phyloP scores from a whole-genome alignment of 1,140 invertebrate species.

The Papilio polyxenes region DNA sequence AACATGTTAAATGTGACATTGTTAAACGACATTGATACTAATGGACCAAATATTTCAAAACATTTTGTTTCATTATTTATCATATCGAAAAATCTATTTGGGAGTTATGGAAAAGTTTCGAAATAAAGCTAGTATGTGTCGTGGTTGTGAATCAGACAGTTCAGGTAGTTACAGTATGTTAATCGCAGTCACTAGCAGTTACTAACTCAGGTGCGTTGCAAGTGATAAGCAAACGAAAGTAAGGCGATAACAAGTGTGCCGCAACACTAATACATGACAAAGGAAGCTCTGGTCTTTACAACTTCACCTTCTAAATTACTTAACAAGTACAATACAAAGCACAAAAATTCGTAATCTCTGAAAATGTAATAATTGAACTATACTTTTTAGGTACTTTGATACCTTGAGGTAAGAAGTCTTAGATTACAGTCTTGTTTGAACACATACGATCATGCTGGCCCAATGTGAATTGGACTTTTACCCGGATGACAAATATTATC shows the following conservation, averaged over 20 bases:
- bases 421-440: no score
- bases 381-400: no score
- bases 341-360: no score
- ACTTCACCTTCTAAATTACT: not conserved
- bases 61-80: not conserved
- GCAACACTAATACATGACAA: not conserved
- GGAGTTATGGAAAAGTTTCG: not conserved
- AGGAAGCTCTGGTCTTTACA: not conserved
- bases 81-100: not conserved
- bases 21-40: not conserved
- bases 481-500: no score
- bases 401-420: no score
- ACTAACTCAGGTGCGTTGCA: not conserved
- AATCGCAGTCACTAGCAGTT: no score
- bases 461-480: no score
- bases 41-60: not conserved
- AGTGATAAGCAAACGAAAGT: constrained; percentile 26
- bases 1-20: not conserved
- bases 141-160: no score
- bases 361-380: no score
- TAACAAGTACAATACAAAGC: not conserved
- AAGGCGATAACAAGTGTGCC: not conserved
- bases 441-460: no score
- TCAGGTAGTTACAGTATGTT: no score
- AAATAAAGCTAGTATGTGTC: no score